A percentile compares a stretch with the other conserved stretches of the same genome.
Evolutionary conservation across 1,140 invertebrate genomes (phyloP).

Genomic region (Lethocerus indicus): DNA sequence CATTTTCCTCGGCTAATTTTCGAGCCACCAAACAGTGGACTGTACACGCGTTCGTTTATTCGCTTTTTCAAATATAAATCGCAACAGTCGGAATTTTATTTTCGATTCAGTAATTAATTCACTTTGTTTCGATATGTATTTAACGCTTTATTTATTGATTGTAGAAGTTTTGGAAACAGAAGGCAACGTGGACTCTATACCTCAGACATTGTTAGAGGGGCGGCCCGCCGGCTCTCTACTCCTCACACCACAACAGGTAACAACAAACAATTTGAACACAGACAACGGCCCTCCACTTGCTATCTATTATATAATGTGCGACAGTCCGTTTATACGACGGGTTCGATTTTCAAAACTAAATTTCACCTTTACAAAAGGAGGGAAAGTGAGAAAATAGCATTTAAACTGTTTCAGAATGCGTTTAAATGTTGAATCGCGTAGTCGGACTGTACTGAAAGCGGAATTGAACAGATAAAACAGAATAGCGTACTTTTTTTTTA

Average conservation of each 20-base stretch:
- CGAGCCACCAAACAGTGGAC: no score
- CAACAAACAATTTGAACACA: neutral
- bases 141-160: slow-evolving; percentile 22
- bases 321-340: no score
- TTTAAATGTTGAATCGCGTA: no score
- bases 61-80: neutral
- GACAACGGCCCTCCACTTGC: no score
- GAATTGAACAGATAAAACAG: no score
- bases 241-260: slow-evolving; percentile 33
- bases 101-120: neutral
- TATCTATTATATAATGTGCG: no score
- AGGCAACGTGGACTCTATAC: slow-evolving; percentile 34
- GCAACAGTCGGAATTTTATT: neutral
- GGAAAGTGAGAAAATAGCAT: no score
- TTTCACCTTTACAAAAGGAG: no score
- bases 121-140: neutral
- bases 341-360: no score
- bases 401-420: no score
- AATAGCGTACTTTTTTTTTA: no score
- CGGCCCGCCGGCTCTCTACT: slow-evolving; percentile 37
- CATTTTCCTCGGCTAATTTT: neutral
- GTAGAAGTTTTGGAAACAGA: slow-evolving; percentile 31
- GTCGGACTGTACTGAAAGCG: no score
- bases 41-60: neutral
- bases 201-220: slow-evolving; percentile 29